phyloP scores from a whole-genome alignment of 37 sponge, comb jelly and placozoan genomes.

The Oopsacas minuta region DNA sequence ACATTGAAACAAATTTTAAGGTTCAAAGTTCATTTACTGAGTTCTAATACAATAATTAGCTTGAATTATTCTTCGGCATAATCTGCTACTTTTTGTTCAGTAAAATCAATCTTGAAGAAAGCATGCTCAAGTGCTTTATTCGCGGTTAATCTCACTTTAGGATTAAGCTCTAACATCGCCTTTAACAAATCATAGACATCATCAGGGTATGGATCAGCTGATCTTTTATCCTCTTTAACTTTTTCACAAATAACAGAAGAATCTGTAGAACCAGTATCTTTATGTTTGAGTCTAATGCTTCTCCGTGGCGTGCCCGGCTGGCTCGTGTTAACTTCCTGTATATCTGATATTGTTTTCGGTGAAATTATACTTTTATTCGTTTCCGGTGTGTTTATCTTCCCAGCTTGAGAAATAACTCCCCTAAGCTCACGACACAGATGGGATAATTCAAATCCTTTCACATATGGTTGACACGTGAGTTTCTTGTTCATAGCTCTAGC shows the following conservation, averaged over 20 bases:
- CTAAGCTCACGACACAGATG: constrained; percentile 21
- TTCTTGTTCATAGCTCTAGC: constrained; percentile 26
- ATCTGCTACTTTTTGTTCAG: neutral
- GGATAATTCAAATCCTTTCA: constrained; percentile 18
- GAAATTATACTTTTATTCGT: neutral
- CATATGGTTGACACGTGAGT: constrained; percentile 12
- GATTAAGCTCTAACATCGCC: neutral
- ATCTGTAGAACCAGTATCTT: neutral
- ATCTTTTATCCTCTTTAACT: neutral
- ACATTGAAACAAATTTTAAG: too few species aligned
- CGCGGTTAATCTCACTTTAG: neutral
- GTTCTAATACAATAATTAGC: too few species aligned
- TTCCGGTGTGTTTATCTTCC: neutral
- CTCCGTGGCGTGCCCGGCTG: neutral
- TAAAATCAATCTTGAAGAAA: neutral
- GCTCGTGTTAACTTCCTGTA: neutral
- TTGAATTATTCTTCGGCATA: neutral
- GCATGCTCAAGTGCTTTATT: neutral
- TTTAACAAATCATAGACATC: neutral
- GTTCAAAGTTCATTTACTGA: too few species aligned
- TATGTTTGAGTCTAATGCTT: neutral
- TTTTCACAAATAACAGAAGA: neutral
- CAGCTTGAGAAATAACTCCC: neutral
- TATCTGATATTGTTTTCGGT: neutral
- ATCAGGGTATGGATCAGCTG: neutral